Percentiles rank a stretch among this genome's conserved stretches.
phyloP scores from a whole-genome alignment of 2,797 vertebrate species.

The Lepilemur ruficaudatus region DNA sequence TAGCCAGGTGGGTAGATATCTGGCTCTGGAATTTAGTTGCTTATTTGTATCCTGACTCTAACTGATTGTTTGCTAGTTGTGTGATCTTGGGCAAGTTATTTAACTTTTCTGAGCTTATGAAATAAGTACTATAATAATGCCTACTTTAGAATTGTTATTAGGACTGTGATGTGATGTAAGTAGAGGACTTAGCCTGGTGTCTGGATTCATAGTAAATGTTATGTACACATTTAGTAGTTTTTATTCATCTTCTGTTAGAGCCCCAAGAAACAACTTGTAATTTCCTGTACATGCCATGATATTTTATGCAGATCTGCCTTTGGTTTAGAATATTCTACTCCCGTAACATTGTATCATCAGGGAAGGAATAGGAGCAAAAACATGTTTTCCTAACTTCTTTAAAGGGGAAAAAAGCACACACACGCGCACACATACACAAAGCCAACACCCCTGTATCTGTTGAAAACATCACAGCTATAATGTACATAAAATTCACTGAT shows the following conservation, averaged over 20 bases:
- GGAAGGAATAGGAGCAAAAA: neutral
- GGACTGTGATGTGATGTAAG: neutral
- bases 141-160: neutral
- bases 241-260: neutral
- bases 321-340: neutral
- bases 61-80: neutral
- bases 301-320: neutral
- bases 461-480: neutral
- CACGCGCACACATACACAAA: no score
- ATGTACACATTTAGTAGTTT: neutral
- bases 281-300: neutral
- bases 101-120: neutral
- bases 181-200: neutral
- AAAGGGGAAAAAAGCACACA: neutral
- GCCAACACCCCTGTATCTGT: neutral
- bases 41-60: neutral
- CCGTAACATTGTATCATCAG: neutral
- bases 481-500: neutral
- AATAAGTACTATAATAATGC: neutral
- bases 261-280: neutral
- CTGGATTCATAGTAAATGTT: neutral
- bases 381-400: neutral
- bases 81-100: neutral
- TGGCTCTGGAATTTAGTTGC: neutral
- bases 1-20: neutral